These are phyloP conservation scores for Ptychochromis oligacanthus DNA, from an alignment of 2,113 vertebrate species.

Conservation along the genomic window DNA sequence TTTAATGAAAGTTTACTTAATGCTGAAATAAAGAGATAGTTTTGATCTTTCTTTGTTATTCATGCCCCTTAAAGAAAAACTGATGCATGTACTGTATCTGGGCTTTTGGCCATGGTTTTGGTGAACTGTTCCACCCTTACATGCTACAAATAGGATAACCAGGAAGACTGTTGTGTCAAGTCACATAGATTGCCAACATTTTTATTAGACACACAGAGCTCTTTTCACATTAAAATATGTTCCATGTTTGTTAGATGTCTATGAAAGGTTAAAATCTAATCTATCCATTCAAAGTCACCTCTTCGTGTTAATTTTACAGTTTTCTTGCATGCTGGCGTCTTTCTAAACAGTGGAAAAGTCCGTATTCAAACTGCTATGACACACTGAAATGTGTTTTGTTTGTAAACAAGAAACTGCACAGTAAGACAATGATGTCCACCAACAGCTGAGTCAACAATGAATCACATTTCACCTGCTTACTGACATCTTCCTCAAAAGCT, in stretches of 20 bases:
- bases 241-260: neutral
- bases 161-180: neutral
- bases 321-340: neutral
- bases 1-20: no score
- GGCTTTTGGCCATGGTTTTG: neutral
- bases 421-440: neutral
- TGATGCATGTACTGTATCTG: neutral
- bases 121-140: neutral
- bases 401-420: neutral
- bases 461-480: neutral
- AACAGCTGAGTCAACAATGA: neutral
- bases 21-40: no score
- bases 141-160: neutral
- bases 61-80: neutral
- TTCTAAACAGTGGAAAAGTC: neutral
- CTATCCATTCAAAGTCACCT: neutral
- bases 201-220: slow-evolving; percentile 5
- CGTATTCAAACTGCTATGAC: neutral
- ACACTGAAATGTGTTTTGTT: neutral
- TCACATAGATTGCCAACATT: neutral
- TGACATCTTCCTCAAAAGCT: neutral
- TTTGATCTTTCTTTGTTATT: no score
- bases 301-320: neutral
- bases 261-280: neutral
- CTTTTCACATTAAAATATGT: neutral